These are phyloP conservation scores for Ia io DNA, from an alignment of 2,113 vertebrate species.

Conservation along the genomic window DNA sequence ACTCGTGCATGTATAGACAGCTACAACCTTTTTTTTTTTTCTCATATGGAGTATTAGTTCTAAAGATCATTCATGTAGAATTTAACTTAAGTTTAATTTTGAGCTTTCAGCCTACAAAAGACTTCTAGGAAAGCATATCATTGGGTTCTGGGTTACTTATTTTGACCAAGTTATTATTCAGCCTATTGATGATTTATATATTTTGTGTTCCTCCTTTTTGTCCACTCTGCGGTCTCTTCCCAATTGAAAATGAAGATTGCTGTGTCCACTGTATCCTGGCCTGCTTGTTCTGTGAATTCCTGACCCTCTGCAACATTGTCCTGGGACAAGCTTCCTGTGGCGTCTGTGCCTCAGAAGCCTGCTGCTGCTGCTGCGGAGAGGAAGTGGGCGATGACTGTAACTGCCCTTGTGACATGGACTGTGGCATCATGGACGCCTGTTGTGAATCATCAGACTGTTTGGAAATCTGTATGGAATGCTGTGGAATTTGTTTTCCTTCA, in stretches of 20 bases:
- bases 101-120: neutral
- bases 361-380: conserved; percentile 94
- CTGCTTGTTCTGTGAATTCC: conserved; percentile 99
- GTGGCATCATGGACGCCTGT: conserved; percentile 98
- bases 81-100: neutral
- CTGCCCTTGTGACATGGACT: conserved; percentile 92
- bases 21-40: no score
- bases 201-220: conserved; percentile 11
- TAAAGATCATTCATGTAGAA: neutral
- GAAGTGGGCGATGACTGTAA: conserved; percentile 91
- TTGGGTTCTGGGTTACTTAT: neutral
- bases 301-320: conserved; percentile 96
- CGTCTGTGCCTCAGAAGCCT: conserved; percentile 90
- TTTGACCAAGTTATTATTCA: neutral
- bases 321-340: conserved; percentile 94
- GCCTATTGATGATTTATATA: neutral
- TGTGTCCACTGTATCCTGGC: conserved; percentile 98
- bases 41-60: neutral
- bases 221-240: neutral
- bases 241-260: conserved; percentile 86
- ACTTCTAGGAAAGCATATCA: neutral
- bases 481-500: conserved; percentile 98
- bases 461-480: conserved; percentile 99
- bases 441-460: conserved; percentile 98
- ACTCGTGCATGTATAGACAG: rapidly evolving